Evolutionary conservation across 2,113 vertebrate genomes (phyloP).

Genomic region (Edolisoma coerulescens): DNA sequence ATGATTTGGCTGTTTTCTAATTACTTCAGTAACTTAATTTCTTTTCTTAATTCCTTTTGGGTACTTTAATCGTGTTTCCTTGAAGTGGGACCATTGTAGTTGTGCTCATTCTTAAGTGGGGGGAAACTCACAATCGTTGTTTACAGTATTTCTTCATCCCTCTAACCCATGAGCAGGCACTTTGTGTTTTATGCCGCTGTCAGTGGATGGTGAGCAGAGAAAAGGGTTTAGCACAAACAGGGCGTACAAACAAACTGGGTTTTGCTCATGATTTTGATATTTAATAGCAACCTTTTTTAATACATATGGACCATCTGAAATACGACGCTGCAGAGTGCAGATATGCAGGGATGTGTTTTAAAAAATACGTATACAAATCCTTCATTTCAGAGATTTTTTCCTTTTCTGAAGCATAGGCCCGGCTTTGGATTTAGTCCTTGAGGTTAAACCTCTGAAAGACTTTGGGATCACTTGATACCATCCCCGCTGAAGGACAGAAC

Average conservation of each 20-base stretch:
- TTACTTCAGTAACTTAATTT: background rate
- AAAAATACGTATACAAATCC: background rate
- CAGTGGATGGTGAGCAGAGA: background rate
- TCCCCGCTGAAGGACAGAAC: background rate
- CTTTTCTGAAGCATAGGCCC: background rate
- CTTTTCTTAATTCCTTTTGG: background rate
- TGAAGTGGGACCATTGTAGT: background rate
- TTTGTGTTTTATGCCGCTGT: background rate
- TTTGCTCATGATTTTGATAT: background rate
- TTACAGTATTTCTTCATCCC: background rate
- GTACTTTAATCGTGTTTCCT: background rate
- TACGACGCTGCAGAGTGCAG: rapidly evolving
- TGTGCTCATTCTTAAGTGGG: background rate
- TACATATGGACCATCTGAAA: background rate
- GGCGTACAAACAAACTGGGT: rapidly evolving
- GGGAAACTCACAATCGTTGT: background rate
- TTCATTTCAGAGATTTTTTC: background rate
- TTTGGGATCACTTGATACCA: background rate
- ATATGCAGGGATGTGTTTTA: background rate
- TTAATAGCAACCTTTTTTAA: background rate
- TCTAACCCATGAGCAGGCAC: background rate
- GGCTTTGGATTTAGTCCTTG: background rate
- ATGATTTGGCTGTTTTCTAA: background rate
- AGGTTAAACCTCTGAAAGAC: background rate
- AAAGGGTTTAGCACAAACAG: background rate